phyloP scores from a whole-genome alignment of 92 coral and sea anemone species.

The Hydrozoanthus gracilis region DNA sequence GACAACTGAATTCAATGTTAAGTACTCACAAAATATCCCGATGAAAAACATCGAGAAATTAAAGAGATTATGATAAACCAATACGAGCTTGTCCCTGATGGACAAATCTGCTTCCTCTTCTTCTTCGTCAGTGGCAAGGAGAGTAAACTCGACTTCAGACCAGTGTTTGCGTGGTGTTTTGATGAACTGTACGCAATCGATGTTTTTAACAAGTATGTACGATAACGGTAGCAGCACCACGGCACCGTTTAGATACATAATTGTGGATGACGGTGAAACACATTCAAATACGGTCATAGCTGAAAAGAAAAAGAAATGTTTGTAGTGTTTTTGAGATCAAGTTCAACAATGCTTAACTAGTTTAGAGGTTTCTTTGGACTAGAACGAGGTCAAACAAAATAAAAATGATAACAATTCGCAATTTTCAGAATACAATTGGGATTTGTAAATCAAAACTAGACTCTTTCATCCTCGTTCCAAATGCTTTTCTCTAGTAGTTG shows the following conservation, averaged over 20 bases:
- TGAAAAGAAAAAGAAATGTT: not conserved
- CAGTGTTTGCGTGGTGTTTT: too few species aligned
- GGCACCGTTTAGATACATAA: slow-evolving; percentile 53
- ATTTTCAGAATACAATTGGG: too few species aligned
- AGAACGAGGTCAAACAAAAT: too few species aligned
- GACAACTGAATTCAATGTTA: slow-evolving; percentile 69
- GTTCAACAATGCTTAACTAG: too few species aligned
- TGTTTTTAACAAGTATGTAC: slow-evolving; percentile 41
- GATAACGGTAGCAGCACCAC: slow-evolving; percentile 53
- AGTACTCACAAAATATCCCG: slow-evolving; percentile 71
- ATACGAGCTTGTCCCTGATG: slow-evolving; percentile 53
- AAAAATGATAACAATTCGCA: too few species aligned
- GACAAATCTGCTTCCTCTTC: slow-evolving; percentile 32
- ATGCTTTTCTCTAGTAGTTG: too few species aligned
- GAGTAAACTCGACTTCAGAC: too few species aligned
- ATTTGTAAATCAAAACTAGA: too few species aligned
- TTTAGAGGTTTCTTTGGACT: too few species aligned
- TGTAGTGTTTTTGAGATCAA: not conserved
- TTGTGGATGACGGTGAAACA: slow-evolving; percentile 64
- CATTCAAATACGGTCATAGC: slow-evolving; percentile 78
- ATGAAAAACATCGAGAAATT: slow-evolving; percentile 48
- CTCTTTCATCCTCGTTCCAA: too few species aligned
- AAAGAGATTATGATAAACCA: slow-evolving; percentile 33
- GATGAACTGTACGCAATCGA: not conserved
- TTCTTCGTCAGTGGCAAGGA: not conserved